phyloP scores from a whole-genome alignment of 2,113 vertebrate genomes.

The Pomatorhinus ruficollis region DNA sequence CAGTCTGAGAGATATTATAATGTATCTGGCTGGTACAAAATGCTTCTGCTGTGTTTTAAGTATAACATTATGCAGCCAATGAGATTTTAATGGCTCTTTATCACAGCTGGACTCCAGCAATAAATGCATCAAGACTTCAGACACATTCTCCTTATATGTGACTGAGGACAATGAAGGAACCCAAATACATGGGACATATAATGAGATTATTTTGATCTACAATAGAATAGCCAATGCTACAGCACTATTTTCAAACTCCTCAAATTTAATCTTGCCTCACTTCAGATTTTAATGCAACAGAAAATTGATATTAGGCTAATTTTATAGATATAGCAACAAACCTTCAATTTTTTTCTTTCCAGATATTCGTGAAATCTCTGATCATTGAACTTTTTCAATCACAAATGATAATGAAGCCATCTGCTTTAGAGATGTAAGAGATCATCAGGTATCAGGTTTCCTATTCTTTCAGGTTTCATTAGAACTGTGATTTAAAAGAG shows the following conservation, averaged over 20 bases:
- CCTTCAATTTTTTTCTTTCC: conserved; percentile 38
- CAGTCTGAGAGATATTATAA: not conserved
- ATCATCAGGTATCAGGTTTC: not conserved
- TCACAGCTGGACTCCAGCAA: conserved; percentile 34
- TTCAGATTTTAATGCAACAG: conserved; percentile 60
- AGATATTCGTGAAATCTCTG: conserved; percentile 32
- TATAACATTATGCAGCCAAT: conserved; percentile 11
- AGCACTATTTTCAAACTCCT: conserved; percentile 48
- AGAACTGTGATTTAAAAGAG: not conserved
- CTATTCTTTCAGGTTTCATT: not conserved
- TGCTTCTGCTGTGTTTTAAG: conserved; percentile 40
- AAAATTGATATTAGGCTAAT: conserved; percentile 58
- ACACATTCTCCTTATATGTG: conserved; percentile 1
- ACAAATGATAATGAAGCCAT: not conserved
- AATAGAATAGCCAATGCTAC: not conserved
- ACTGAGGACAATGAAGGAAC: not conserved
- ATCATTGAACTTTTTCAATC: conserved; percentile 2
- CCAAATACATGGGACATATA: conserved; percentile 35
- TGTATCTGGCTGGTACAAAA: conserved; percentile 25
- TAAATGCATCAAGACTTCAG: conserved; percentile 23
- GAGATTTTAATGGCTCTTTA: conserved; percentile 60
- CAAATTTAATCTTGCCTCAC: conserved; percentile 23
- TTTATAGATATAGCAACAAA: conserved; percentile 10
- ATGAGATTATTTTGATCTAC: conserved; percentile 61
- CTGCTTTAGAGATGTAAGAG: not conserved